phyloP scores from a whole-genome alignment of 2,888 invertebrate genomes.

The Lasioglossum zephyrum region DNA sequence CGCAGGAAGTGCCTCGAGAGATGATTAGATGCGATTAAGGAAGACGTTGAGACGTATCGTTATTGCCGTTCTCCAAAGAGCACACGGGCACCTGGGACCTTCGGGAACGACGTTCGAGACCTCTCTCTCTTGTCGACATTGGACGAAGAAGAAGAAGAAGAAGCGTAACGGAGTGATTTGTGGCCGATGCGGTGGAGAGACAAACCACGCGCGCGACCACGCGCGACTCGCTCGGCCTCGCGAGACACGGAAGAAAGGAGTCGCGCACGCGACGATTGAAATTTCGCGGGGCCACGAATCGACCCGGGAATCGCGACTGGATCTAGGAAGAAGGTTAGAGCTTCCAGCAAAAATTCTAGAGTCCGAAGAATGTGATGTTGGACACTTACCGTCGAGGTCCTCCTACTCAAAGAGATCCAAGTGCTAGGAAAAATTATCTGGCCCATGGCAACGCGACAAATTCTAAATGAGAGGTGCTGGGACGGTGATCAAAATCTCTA shows the following conservation, averaged over 20 bases:
- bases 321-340: not conserved
- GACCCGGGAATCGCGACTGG: slow-evolving; percentile 16
- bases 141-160: not conserved
- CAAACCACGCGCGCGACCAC: no score
- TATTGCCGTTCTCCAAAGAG: not conserved
- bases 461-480: no score
- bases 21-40: not conserved
- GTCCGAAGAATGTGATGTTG: not conserved
- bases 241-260: slow-evolving; percentile 37
- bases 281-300: slow-evolving; percentile 16
- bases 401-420: not conserved
- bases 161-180: slow-evolving; percentile 15
- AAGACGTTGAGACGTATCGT: not conserved
- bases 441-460: no score
- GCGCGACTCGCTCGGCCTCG: slow-evolving; percentile 6
- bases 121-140: not conserved
- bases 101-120: not conserved
- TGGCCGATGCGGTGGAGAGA: slow-evolving; percentile 14
- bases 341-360: not conserved
- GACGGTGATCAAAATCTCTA: no score
- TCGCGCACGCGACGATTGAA: slow-evolving; percentile 39
- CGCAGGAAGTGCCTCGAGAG: slow-evolving; percentile 2
- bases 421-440: not conserved
- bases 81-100: not conserved
- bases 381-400: accelerated